A percentile compares a stretch with the other conserved stretches of the same genome.
These are phyloP conservation scores for Nothura maculosa DNA, from an alignment of 2,797 vertebrate species.

Conservation along the genomic window DNA sequence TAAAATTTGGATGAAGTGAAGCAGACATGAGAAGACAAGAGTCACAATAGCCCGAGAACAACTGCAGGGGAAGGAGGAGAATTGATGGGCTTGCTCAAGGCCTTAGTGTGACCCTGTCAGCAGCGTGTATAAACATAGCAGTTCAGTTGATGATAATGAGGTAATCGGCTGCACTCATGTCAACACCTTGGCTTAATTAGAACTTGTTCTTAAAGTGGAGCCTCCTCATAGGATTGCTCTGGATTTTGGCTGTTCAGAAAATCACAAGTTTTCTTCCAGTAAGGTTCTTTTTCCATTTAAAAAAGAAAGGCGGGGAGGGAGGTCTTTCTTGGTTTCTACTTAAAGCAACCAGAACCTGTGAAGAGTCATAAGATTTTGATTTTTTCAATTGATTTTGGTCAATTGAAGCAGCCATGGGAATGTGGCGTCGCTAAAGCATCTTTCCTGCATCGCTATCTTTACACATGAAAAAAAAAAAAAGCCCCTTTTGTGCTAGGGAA, in stretches of 20 bases:
- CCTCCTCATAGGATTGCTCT: neutral
- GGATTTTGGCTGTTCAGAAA: neutral
- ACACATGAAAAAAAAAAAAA: no score
- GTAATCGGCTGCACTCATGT: neutral
- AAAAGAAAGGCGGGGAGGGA: no score
- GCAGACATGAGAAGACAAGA: neutral
- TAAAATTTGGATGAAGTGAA: neutral
- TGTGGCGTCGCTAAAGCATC: no score
- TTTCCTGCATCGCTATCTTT: no score
- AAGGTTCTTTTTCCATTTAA: neutral
- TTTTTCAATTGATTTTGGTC: no score
- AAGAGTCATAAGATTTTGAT: no score
- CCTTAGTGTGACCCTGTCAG: neutral
- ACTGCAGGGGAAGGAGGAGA: neutral
- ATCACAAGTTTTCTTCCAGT: neutral
- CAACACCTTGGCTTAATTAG: neutral
- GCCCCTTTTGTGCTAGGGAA: no score
- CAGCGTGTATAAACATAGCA: neutral
- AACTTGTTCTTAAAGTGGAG: fast-evolving
- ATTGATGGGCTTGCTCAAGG: neutral
- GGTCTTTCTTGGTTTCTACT: no score
- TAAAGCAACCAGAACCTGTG: no score
- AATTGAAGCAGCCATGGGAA: no score
- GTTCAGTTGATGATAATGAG: neutral
- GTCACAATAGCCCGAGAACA: neutral